phyloP scores from a whole-genome alignment of 2,113 vertebrate species.

The Silurus glanis region DNA sequence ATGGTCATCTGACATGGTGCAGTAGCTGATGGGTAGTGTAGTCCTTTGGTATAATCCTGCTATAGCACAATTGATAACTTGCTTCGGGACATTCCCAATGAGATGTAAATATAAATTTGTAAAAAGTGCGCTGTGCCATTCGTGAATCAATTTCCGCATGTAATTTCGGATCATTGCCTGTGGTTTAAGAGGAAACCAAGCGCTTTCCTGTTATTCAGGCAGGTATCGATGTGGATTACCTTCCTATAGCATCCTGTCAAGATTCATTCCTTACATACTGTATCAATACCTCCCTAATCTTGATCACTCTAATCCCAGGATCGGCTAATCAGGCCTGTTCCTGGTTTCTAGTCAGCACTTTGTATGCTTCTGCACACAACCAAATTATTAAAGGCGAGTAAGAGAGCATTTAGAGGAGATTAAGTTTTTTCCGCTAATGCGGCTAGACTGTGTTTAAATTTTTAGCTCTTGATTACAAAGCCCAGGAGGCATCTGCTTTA shows the following conservation, averaged over 20 bases:
- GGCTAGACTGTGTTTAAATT: slow-evolving; percentile 9
- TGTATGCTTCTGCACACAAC: not conserved
- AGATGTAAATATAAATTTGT: not conserved
- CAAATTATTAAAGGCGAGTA: not conserved
- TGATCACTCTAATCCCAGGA: not conserved
- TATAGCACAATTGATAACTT: not conserved
- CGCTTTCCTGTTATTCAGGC: too few relatives aligned
- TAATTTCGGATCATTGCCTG: not conserved
- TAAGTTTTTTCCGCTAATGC: not conserved
- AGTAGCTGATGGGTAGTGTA: too few relatives aligned
- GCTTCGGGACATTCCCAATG: not conserved
- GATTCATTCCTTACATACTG: not conserved
- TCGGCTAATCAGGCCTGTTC: not conserved
- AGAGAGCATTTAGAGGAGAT: slow-evolving; percentile 18
- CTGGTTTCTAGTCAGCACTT: not conserved
- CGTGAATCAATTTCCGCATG: too few relatives aligned
- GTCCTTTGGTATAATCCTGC: not conserved
- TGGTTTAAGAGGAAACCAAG: not conserved
- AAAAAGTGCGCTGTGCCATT: not conserved
- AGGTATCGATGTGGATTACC: not conserved
- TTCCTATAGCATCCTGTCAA: not conserved
- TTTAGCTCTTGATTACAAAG: slow-evolving; percentile 7
- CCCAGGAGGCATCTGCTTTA: not conserved
- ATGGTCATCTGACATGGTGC: too few relatives aligned
- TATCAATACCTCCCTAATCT: not conserved